These are phyloP conservation scores for Olivierus martensii DNA, from an alignment of 1,140 invertebrate genomes.

Conservation along the genomic window DNA sequence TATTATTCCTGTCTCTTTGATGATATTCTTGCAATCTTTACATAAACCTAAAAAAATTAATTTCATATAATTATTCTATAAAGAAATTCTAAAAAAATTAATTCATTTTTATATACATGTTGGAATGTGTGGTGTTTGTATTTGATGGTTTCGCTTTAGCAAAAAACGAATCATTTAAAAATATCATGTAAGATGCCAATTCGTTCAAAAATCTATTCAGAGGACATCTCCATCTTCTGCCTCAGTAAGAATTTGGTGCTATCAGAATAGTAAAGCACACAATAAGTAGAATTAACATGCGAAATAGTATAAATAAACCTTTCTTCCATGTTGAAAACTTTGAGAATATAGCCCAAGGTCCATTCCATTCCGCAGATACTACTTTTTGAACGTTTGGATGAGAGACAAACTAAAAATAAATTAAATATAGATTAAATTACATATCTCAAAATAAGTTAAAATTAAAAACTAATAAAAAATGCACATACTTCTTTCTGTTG, in stretches of 20 bases:
- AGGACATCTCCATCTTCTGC: constrained; percentile 34
- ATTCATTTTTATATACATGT: too few species aligned
- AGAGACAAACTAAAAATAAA: constrained; percentile 44
- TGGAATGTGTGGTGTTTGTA: too few species aligned
- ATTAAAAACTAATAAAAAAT: background rate
- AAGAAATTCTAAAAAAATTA: too few species aligned
- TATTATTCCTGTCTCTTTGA: too few species aligned
- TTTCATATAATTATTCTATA: too few species aligned
- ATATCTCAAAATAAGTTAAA: too few species aligned
- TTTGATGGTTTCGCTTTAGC: too few species aligned
- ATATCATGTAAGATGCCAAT: constrained; percentile 37
- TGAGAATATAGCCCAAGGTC: constrained; percentile 20
- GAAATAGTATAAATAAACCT: constrained; percentile 17
- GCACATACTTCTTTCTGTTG: constrained; percentile 46
- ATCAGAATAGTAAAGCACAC: constrained; percentile 22
- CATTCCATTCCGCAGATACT: constrained; percentile 37
- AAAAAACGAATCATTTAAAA: constrained; percentile 26
- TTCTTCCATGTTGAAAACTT: constrained; percentile 22
- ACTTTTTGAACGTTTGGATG: constrained; percentile 57
- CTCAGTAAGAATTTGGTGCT: constrained; percentile 35
- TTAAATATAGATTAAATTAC: too few species aligned
- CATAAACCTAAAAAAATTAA: too few species aligned
- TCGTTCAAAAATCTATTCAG: constrained; percentile 30
- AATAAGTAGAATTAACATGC: background rate
- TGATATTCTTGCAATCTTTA: too few species aligned